These are phyloP conservation scores for Acomys russatus DNA, from an alignment of 2,797 vertebrate genomes.

Conservation along the genomic window DNA sequence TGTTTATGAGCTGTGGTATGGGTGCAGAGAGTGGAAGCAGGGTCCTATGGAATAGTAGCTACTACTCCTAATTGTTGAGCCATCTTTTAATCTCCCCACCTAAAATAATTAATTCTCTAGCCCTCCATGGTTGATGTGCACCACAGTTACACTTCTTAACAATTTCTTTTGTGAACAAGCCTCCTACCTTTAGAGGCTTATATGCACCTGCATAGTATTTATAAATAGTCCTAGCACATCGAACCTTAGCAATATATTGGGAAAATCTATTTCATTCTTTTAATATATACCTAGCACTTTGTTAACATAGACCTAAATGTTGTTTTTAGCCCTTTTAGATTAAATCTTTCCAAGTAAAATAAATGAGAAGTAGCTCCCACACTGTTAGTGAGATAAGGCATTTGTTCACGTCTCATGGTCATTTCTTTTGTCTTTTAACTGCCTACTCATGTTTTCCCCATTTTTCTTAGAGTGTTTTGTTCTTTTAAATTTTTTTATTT, in stretches of 20 bases:
- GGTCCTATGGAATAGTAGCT: neutral
- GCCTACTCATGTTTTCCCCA: neutral
- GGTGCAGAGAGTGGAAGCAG: neutral
- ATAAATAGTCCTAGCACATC: neutral
- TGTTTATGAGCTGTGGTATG: neutral
- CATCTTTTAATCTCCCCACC: neutral
- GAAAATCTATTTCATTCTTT: neutral
- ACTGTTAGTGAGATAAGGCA: neutral
- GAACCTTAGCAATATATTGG: neutral
- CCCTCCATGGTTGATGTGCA: neutral
- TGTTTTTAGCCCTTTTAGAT: neutral
- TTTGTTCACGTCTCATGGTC: neutral
- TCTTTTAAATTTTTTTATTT: neutral
- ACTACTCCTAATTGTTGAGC: neutral
- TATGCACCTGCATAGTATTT: neutral
- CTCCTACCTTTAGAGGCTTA: neutral
- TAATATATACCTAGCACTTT: neutral
- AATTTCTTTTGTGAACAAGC: neutral
- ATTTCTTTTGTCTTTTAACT: neutral
- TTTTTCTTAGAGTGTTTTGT: neutral
- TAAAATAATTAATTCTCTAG: neutral
- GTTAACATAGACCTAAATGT: neutral
- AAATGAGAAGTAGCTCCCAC: neutral
- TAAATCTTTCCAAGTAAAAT: constrained; percentile 11
- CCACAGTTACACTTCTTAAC: neutral